Percentiles rank a stretch among this genome's conserved stretches.
Evolutionary conservation across 1,140 invertebrate species (phyloP).

Genomic region (Sipha flava): DNA sequence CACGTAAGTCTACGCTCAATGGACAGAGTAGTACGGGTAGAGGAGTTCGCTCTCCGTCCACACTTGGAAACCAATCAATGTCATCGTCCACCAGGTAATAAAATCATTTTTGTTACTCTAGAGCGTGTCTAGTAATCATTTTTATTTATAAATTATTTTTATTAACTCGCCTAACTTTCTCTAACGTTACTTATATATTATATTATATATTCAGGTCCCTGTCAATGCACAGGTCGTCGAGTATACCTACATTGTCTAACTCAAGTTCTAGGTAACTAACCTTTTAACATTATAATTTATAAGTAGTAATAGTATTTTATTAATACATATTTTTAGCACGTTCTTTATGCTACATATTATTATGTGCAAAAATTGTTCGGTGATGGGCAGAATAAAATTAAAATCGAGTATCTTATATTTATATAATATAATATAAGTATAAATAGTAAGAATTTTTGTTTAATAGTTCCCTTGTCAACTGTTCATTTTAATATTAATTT

Average conservation of each 20-base stretch:
- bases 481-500: no score
- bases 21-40: constrained; percentile 42
- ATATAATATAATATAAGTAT: no score
- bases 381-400: neutral
- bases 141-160: constrained; percentile 36
- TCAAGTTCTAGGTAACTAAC: constrained; percentile 64
- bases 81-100: constrained; percentile 51
- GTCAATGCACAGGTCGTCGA: constrained; percentile 75
- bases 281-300: neutral
- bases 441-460: no score
- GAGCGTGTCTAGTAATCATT: constrained; percentile 37
- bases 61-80: constrained; percentile 52
- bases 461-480: no score
- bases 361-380: neutral
- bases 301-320: neutral
- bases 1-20: constrained; percentile 41
- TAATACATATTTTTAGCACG: neutral
- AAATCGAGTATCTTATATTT: no score
- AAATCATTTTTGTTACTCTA: constrained; percentile 20
- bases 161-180: constrained; percentile 18
- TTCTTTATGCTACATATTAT: neutral
- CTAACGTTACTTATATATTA: constrained; percentile 36
- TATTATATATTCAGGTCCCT: constrained; percentile 45
- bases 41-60: constrained; percentile 45
- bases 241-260: constrained; percentile 71